These are phyloP conservation scores for Parelbella ahira DNA, from an alignment of 2,888 invertebrate genomes.

Conservation along the genomic window DNA sequence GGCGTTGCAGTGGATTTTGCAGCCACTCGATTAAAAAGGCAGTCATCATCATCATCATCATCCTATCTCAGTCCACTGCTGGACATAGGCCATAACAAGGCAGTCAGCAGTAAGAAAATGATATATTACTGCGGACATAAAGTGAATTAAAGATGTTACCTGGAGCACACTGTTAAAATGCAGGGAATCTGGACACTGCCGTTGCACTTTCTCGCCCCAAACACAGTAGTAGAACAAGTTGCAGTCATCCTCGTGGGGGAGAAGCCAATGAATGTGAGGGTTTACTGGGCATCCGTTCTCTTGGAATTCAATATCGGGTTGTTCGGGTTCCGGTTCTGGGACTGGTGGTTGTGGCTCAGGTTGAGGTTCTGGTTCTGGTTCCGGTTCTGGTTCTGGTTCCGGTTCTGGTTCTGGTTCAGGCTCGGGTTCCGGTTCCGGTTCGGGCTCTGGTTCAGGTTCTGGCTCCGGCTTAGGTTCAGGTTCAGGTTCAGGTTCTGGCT, in stretches of 20 bases:
- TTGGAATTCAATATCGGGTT: constrained; percentile 37
- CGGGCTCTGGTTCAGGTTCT: constrained; percentile 1
- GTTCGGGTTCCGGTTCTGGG: constrained; percentile 49
- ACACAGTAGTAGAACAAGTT: constrained; percentile 62
- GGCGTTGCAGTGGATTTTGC: too few species aligned
- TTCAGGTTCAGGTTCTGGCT: constrained; percentile 4
- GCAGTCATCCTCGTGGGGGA: constrained; percentile 53
- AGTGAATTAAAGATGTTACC: constrained; percentile 39
- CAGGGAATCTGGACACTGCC: constrained; percentile 40
- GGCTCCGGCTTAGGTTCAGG: constrained; percentile 1
- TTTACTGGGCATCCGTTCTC: constrained; percentile 61
- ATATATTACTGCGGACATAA: too few species aligned
- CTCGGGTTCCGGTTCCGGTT: neutral
- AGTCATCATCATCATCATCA: too few species aligned
- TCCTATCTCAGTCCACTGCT: too few species aligned
- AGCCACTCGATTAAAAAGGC: too few species aligned
- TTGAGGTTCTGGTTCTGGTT: constrained; percentile 55
- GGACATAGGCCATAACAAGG: too few species aligned
- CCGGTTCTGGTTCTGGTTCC: constrained; percentile 50
- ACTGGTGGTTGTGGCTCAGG: constrained; percentile 53
- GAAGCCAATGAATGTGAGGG: constrained; percentile 52
- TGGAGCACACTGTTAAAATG: constrained; percentile 55
- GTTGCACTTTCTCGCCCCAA: constrained; percentile 47
- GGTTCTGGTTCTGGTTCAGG: constrained; percentile 47
- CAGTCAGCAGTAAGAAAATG: too few species aligned